Evolutionary conservation across 1,140 invertebrate genomes (phyloP).

Genomic region (Orius insidiosus): DNA sequence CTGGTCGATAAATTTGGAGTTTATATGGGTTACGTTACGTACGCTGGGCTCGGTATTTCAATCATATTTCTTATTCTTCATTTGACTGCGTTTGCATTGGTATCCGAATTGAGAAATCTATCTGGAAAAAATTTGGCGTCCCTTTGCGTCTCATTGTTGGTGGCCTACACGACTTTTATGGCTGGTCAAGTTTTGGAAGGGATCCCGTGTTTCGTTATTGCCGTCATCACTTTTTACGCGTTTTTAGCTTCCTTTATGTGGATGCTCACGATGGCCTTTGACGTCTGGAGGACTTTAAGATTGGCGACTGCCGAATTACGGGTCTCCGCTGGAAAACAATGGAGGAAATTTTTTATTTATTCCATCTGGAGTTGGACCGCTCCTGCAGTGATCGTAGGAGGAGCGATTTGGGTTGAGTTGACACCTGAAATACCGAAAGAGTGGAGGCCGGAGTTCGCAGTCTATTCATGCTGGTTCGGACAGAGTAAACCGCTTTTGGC

Average conservation of each 20-base stretch:
- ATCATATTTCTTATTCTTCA: constrained; percentile 31
- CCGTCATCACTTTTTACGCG: constrained; percentile 30
- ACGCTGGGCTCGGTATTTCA: constrained; percentile 29
- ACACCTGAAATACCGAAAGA: constrained; percentile 24
- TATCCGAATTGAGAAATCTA: constrained; percentile 32
- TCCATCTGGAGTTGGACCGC: constrained; percentile 34
- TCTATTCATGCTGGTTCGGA: constrained; percentile 34
- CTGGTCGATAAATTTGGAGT: constrained; percentile 27
- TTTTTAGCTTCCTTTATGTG: constrained; percentile 39
- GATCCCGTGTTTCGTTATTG: constrained; percentile 25
- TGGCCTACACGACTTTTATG: constrained; percentile 31
- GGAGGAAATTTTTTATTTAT: constrained; percentile 31
- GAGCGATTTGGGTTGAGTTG: constrained; percentile 31
- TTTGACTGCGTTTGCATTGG: constrained; percentile 27
- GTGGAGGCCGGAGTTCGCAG: constrained; percentile 30
- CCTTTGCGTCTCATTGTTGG: constrained; percentile 28
- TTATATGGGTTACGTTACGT: constrained; percentile 29
- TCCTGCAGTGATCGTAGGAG: constrained; percentile 29
- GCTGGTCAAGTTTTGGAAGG: constrained; percentile 22
- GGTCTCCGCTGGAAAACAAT: constrained; percentile 26
- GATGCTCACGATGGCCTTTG: constrained; percentile 41
- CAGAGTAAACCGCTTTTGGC: constrained; percentile 31
- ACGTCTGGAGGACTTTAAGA: constrained; percentile 34
- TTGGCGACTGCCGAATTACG: constrained; percentile 32
- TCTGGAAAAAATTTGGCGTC: constrained; percentile 35